These are phyloP conservation scores for Hirtodrosophila trivittata DNA, from an alignment of 2,888 invertebrate genomes.

Conservation along the genomic window DNA sequence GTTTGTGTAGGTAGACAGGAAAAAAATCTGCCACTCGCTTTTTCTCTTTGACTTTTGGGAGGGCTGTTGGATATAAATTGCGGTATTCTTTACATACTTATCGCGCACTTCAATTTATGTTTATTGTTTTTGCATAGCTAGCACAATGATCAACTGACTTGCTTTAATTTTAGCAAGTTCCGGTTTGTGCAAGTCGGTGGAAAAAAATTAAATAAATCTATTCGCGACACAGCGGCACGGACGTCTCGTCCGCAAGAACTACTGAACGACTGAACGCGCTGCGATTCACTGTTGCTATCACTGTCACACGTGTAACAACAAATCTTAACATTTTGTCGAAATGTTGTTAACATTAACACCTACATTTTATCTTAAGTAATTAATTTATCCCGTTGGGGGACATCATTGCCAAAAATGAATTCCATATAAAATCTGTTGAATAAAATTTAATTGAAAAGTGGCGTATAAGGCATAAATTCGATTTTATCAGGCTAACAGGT, in stretches of 20 bases:
- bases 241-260: slow-evolving; percentile 14
- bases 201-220: slow-evolving; percentile 61
- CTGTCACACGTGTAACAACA: slow-evolving; percentile 14
- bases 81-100: slow-evolving; percentile 55
- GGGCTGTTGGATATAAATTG: slow-evolving; percentile 34
- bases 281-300: slow-evolving; percentile 1
- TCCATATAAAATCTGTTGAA: no score
- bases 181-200: slow-evolving; percentile 67
- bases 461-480: no score
- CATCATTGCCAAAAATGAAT: no score
- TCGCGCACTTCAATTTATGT: slow-evolving; percentile 43
- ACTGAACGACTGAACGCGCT: slow-evolving; percentile 1
- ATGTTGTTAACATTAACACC: slow-evolving; percentile 1
- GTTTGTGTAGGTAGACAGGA: slow-evolving; percentile 77
- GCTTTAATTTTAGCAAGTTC: slow-evolving; percentile 61
- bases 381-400: no score
- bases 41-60: slow-evolving; percentile 45
- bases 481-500: no score
- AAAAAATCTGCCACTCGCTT: slow-evolving; percentile 75
- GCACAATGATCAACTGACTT: slow-evolving; percentile 62
- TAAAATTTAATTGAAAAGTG: no score
- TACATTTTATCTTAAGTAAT: no score
- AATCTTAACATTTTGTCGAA: slow-evolving; percentile 6
- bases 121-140: slow-evolving; percentile 51
- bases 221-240: slow-evolving; percentile 48